Conservation (phyloP, 2,888 invertebrate genomes). For the Synergus gifuensis region DNA sequence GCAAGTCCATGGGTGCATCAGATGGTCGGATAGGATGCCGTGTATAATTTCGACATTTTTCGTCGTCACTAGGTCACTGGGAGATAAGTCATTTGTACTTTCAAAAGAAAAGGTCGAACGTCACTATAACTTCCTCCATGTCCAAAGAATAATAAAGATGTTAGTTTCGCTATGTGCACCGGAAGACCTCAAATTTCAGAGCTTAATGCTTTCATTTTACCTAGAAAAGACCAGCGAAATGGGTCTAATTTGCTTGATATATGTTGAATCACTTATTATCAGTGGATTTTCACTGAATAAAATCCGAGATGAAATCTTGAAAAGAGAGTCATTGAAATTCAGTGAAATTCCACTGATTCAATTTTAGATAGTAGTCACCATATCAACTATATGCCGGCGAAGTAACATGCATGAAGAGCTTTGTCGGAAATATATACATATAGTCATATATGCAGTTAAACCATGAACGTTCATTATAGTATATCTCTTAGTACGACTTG, state of each 20-base stretch:
- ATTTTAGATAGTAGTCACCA: neutral
- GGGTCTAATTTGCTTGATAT: neutral
- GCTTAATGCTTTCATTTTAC: slow-evolving; percentile 41
- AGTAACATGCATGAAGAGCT: slow-evolving; percentile 26
- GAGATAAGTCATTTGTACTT: slow-evolving; percentile 42
- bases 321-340: too few species aligned
- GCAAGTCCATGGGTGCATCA: slow-evolving; percentile 3
- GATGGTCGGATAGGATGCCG: slow-evolving; percentile 13
- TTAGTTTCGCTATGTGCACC: slow-evolving; percentile 50
- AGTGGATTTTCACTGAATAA: too few species aligned
- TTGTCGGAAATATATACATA: slow-evolving; percentile 21
- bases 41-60: slow-evolving; percentile 42
- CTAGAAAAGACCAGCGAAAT: neutral
- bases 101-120: slow-evolving; percentile 42
- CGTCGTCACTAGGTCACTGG: slow-evolving; percentile 45
- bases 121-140: slow-evolving; percentile 48
- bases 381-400: neutral
- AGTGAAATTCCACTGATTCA: too few species aligned
- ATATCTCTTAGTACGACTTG: slow-evolving; percentile 4
- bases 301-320: too few species aligned
- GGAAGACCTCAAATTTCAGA: slow-evolving; percentile 46
- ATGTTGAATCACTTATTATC: too few species aligned
- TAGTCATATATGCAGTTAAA: slow-evolving; percentile 8
- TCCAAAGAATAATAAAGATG: slow-evolving; percentile 56
- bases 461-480: slow-evolving; percentile 28